Percentiles rank a stretch among this genome's conserved stretches.
Conservation (phyloP, 2,113 vertebrate genomes). For the Cephalopholis sonnerati region DNA sequence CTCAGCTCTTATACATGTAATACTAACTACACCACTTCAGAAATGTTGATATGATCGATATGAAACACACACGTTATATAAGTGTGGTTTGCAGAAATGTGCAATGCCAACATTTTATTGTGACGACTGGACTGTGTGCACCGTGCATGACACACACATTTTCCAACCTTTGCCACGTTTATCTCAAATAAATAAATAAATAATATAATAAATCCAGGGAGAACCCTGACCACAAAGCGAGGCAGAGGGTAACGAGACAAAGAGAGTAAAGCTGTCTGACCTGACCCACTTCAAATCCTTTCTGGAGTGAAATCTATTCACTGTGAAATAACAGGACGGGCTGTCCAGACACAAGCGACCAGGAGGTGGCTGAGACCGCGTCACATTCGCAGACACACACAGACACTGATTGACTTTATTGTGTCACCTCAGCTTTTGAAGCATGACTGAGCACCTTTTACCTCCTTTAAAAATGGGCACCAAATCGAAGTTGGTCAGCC, state of each 20-base stretch:
- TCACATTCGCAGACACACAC: slow-evolving; percentile 26
- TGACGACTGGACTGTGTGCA: too few relatives aligned
- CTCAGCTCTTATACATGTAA: too few relatives aligned
- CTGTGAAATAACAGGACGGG: slow-evolving; percentile 52
- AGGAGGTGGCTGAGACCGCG: slow-evolving; percentile 12
- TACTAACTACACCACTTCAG: too few relatives aligned
- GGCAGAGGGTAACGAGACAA: slow-evolving; percentile 46
- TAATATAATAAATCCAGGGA: neutral
- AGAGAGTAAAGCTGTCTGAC: slow-evolving; percentile 54
- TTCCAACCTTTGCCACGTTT: too few relatives aligned
- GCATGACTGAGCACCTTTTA: slow-evolving; percentile 65
- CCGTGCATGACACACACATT: too few relatives aligned
- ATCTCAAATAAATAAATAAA: neutral
- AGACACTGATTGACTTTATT: slow-evolving; percentile 27
- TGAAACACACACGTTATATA: too few relatives aligned
- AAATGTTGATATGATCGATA: too few relatives aligned
- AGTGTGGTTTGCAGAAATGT: too few relatives aligned
- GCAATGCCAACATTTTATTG: too few relatives aligned
- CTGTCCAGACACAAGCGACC: slow-evolving; percentile 45
- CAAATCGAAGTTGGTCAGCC: slow-evolving; percentile 46
- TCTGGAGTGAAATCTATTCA: slow-evolving; percentile 55
- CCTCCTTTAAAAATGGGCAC: slow-evolving; percentile 19
- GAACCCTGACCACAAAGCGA: slow-evolving; percentile 34
- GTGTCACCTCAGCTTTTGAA: slow-evolving; percentile 56
- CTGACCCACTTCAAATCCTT: slow-evolving; percentile 69